Percentiles rank a stretch among this genome's conserved stretches.
Evolutionary conservation across 2,113 vertebrate species (phyloP).

Genomic region (Murina feae): DNA sequence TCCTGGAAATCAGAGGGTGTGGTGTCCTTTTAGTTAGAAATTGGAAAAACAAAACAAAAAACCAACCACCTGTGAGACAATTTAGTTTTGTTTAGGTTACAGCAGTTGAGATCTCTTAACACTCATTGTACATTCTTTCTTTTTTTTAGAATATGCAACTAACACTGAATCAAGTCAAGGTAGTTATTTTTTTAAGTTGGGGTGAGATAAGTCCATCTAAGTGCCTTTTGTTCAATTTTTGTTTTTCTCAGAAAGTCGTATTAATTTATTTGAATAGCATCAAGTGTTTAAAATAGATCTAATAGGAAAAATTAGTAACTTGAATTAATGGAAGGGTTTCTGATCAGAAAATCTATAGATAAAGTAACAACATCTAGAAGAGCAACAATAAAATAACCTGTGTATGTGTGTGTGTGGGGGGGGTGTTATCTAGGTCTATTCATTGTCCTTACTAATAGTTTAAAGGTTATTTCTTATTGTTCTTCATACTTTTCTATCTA

Average conservation of each 20-base stretch:
- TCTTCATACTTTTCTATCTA: background rate
- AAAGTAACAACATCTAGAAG: background rate
- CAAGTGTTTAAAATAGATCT: background rate
- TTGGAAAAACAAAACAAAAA: background rate
- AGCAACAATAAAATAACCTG: background rate
- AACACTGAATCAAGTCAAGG: background rate
- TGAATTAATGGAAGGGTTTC: background rate
- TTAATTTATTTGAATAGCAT: background rate
- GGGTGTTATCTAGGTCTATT: background rate
- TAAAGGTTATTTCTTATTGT: background rate
- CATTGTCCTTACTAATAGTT: background rate
- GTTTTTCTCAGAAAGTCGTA: background rate
- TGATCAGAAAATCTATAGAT: background rate
- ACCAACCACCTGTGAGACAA: background rate
- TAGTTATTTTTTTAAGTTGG: background rate
- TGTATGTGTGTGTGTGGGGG: no score
- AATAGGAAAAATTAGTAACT: background rate
- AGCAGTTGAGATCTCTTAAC: background rate
- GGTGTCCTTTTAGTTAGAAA: constrained; percentile 22
- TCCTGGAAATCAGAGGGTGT: background rate
- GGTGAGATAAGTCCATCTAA: background rate
- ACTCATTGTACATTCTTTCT: background rate
- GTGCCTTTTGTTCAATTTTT: background rate
- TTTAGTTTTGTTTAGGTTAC: background rate
- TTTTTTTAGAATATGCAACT: background rate